Conservation (phyloP, 2,797 vertebrate genomes). For the Carapus acus region DNA sequence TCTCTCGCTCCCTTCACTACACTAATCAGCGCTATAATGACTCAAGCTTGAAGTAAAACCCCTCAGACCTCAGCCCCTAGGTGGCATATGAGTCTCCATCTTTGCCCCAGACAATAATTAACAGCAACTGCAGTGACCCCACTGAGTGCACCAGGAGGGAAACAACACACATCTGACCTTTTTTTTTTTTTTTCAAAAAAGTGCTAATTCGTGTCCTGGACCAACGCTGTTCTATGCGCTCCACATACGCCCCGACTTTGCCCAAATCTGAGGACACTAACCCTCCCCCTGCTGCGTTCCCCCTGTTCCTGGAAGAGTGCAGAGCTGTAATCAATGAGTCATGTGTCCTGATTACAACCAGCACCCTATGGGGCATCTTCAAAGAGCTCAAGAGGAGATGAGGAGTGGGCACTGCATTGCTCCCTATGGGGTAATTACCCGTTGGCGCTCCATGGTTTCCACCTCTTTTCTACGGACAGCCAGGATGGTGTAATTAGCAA, state of each 20-base stretch:
- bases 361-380: conserved; percentile 66
- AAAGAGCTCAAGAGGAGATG: conserved; percentile 59
- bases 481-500: conserved; percentile 67
- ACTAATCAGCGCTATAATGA: conserved; percentile 36
- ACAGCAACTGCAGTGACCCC: conserved; percentile 31
- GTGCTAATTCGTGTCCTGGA: conserved; percentile 41
- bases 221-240: conserved; percentile 24
- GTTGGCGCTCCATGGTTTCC: conserved; percentile 58
- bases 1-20: conserved; percentile 13
- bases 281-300: conserved; percentile 52
- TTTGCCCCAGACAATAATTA: conserved; percentile 36
- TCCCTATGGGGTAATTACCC: conserved; percentile 70
- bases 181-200: too few relatives aligned
- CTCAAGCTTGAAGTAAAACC: conserved; percentile 22
- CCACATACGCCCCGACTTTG: conserved; percentile 25
- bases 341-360: conserved; percentile 66
- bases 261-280: conserved; percentile 25
- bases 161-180: conserved; percentile 42
- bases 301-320: conserved; percentile 60
- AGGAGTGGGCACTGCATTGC: conserved; percentile 52
- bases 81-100: conserved; percentile 20
- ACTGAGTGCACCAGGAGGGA: conserved; percentile 20
- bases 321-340: conserved; percentile 67
- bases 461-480: conserved; percentile 47
- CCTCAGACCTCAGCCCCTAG: conserved; percentile 8